Evolutionary conservation across 2,113 vertebrate genomes (phyloP).

Genomic region (Lathamus discolor): DNA sequence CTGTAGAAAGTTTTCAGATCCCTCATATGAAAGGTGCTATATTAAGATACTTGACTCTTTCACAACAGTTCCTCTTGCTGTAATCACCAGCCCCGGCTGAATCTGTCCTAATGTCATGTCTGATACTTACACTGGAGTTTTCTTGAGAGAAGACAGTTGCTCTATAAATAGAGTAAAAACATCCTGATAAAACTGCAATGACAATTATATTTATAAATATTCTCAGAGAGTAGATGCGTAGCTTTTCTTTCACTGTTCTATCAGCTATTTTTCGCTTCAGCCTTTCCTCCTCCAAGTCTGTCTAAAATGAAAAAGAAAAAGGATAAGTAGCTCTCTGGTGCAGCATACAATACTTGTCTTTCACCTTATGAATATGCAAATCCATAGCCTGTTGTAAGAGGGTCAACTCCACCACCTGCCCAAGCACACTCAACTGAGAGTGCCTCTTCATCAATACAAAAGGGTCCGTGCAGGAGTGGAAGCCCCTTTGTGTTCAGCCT

Average conservation of each 20-base stretch:
- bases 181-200: conserved; percentile 78
- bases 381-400: not conserved
- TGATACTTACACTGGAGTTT: conserved; percentile 68
- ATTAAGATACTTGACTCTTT: conserved; percentile 34
- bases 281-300: conserved; percentile 90
- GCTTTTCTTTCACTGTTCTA: conserved; percentile 81
- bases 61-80: conserved; percentile 35
- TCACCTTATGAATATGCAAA: not conserved
- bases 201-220: conserved; percentile 86
- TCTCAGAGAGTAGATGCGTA: conserved; percentile 85
- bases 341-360: not conserved
- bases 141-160: conserved; percentile 89
- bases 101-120: not conserved
- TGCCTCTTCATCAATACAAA: not conserved
- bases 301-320: conserved; percentile 74
- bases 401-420: not conserved
- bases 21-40: not conserved
- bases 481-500: not conserved
- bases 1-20: not conserved
- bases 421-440: not conserved
- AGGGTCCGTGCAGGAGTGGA: not conserved
- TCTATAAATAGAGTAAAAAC: conserved; percentile 91
- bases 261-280: conserved; percentile 85
- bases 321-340: not conserved
- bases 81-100: not conserved